Percentiles rank a stretch among this genome's conserved stretches.
Conservation (phyloP, 2,888 invertebrate genomes). For the Mycalesis mineus region DNA sequence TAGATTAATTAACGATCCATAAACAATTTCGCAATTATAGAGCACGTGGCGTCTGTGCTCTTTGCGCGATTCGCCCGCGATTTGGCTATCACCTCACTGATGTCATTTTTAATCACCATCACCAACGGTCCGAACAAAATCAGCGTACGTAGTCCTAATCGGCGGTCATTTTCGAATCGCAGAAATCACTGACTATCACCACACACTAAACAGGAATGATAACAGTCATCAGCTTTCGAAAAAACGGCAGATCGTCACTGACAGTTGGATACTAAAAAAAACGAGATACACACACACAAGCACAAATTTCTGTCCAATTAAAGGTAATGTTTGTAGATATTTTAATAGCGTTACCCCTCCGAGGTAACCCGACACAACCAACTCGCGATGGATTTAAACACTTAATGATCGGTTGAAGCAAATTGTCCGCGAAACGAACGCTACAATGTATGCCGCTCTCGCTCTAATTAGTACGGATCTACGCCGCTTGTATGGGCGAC, state of each 20-base stretch:
- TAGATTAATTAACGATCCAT: slow-evolving; percentile 58
- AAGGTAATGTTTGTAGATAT: slow-evolving; percentile 78
- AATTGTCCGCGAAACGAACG: slow-evolving; percentile 77
- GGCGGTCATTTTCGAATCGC: slow-evolving; percentile 34
- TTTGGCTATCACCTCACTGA: slow-evolving; percentile 58
- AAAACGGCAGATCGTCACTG: slow-evolving; percentile 67
- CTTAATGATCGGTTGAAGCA: slow-evolving; percentile 78
- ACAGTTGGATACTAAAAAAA: slow-evolving; percentile 53
- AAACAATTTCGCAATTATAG: slow-evolving; percentile 57
- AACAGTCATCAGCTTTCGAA: slow-evolving; percentile 71
- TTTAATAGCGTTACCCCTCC: slow-evolving; percentile 77
- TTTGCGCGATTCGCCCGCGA: slow-evolving; percentile 9
- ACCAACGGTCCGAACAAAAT: slow-evolving; percentile 36
- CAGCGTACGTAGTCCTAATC: slow-evolving; percentile 33
- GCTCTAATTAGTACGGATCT: slow-evolving; percentile 59
- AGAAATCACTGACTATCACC: slow-evolving; percentile 58
- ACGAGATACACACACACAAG: slow-evolving; percentile 62
- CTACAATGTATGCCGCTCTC: slow-evolving; percentile 62
- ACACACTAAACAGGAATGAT: slow-evolving; percentile 67
- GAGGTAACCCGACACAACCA: slow-evolving; percentile 77
- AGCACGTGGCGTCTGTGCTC: slow-evolving; percentile 57
- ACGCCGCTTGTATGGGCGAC: slow-evolving; percentile 60
- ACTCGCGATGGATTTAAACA: slow-evolving; percentile 77
- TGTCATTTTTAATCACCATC: slow-evolving; percentile 59
- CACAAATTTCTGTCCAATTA: slow-evolving; percentile 77